These are phyloP conservation scores for Atherinomorus stipes DNA, from an alignment of 2,113 vertebrate genomes.

Conservation along the genomic window DNA sequence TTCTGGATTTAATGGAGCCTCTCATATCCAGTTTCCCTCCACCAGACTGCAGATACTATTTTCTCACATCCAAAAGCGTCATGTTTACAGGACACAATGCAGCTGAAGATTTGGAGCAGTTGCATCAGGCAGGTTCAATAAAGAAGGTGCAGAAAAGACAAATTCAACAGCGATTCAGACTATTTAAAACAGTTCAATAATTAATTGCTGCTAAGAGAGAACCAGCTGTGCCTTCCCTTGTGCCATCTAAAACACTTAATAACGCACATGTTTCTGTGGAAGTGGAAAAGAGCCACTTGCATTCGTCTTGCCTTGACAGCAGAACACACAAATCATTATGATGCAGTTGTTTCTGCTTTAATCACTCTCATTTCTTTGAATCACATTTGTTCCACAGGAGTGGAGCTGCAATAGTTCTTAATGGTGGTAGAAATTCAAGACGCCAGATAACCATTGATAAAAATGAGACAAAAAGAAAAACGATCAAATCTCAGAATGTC, in stretches of 20 bases:
- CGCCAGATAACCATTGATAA: background rate
- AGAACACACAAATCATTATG: background rate
- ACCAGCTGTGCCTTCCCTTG: background rate
- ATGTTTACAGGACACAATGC: slow-evolving; percentile 19
- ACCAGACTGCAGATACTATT: slow-evolving; percentile 34
- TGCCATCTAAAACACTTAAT: slow-evolving; percentile 2
- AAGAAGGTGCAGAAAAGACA: background rate
- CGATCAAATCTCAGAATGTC: background rate
- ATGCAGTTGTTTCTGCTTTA: slow-evolving; percentile 25
- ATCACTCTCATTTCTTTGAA: slow-evolving; percentile 33
- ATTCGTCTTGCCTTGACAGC: background rate
- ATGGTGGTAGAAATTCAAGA: background rate
- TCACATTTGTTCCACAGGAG: slow-evolving; percentile 30
- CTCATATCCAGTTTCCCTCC: background rate
- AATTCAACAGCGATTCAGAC: background rate
- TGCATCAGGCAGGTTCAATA: background rate
- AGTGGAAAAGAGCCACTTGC: background rate
- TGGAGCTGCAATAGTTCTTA: slow-evolving; percentile 12
- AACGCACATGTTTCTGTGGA: background rate
- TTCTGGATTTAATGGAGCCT: slow-evolving; percentile 43
- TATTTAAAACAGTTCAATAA: slow-evolving; percentile 8
- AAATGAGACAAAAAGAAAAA: background rate
- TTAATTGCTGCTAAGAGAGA: slow-evolving; percentile 11
- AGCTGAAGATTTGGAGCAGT: slow-evolving; percentile 10
- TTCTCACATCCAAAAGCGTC: slow-evolving; percentile 4